Percentiles rank a stretch among this genome's conserved stretches.
phyloP scores from a whole-genome alignment of 2,888 invertebrate genomes.

The Tethea ocularis region DNA sequence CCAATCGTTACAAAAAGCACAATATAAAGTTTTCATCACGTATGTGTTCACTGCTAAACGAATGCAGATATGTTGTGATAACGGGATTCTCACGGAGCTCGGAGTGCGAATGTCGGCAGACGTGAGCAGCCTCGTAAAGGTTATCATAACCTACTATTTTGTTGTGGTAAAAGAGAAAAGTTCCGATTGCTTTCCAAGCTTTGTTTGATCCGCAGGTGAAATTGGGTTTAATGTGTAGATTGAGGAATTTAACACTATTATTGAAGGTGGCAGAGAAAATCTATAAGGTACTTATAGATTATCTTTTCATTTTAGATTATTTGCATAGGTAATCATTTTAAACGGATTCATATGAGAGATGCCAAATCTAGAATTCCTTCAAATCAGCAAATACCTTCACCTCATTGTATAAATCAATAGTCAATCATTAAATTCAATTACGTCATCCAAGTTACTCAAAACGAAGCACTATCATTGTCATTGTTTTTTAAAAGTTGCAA shows the following conservation, averaged over 20 bases:
- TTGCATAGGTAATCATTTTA: not conserved
- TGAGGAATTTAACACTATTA: not conserved
- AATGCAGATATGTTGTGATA: conserved; percentile 57
- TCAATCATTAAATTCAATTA: not conserved
- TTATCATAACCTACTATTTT: conserved; percentile 38
- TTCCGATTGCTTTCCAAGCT: conserved; percentile 18
- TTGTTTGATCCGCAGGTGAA: conserved; percentile 4
- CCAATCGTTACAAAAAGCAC: conserved; percentile 25
- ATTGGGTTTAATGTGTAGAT: not conserved
- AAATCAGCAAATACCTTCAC: not conserved
- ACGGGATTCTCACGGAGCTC: conserved; percentile 51
- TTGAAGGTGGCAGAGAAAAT: not conserved
- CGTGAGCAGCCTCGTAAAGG: conserved; percentile 58
- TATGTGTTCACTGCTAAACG: conserved; percentile 43
- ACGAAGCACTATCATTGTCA: not conserved
- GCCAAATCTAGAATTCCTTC: too few species aligned
- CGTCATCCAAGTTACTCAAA: not conserved
- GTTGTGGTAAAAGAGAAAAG: conserved; percentile 15
- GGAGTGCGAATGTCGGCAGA: conserved; percentile 45
- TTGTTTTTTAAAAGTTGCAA: not conserved
- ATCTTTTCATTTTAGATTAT: not conserved
- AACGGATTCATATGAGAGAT: too few species aligned
- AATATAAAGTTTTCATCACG: conserved; percentile 40
- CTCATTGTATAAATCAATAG: not conserved
- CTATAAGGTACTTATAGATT: too few species aligned